Evolutionary conservation across 2,888 invertebrate genomes (phyloP).

Genomic region (Neocrepidodera transversa): DNA sequence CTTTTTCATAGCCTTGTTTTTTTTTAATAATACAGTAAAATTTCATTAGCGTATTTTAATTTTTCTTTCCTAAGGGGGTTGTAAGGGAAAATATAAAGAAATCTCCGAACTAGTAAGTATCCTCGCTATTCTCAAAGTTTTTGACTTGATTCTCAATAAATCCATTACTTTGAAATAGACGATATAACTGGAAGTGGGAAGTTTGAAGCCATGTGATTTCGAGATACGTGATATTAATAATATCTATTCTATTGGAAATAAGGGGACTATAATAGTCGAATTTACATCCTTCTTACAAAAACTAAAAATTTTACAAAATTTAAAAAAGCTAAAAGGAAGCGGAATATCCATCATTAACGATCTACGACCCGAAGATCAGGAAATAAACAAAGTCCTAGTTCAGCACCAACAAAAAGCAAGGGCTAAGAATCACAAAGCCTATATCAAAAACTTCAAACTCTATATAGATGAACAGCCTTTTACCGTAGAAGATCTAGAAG

Average conservation of each 20-base stretch:
- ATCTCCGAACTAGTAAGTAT: too few relatives aligned
- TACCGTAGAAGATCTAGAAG: constrained; percentile 12
- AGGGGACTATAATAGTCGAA: constrained; percentile 7
- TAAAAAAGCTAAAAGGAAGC: constrained; percentile 18
- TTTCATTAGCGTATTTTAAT: too few relatives aligned
- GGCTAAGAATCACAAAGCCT: constrained; percentile 8
- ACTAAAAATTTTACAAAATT: background rate
- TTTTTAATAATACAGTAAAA: too few relatives aligned
- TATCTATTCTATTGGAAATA: background rate
- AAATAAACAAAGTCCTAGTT: constrained; percentile 10
- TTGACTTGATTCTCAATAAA: too few relatives aligned
- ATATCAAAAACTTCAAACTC: constrained; percentile 21
- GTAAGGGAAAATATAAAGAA: too few relatives aligned
- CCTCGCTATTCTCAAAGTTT: too few relatives aligned
- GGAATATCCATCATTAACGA: constrained; percentile 17
- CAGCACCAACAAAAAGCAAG: constrained; percentile 19
- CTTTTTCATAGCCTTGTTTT: too few relatives aligned
- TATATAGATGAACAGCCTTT: constrained; percentile 12
- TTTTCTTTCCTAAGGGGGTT: too few relatives aligned
- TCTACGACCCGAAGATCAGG: constrained; percentile 16
- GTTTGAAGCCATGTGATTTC: too few relatives aligned
- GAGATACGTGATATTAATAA: constrained; percentile 9
- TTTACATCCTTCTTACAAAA: constrained; percentile 1
- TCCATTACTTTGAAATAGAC: too few relatives aligned
- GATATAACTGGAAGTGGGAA: too few relatives aligned